Evolutionary conservation across 2,113 vertebrate genomes (phyloP), one percentile per base, ranked within the genome.

Genomic region (Naja naja): DNA sequence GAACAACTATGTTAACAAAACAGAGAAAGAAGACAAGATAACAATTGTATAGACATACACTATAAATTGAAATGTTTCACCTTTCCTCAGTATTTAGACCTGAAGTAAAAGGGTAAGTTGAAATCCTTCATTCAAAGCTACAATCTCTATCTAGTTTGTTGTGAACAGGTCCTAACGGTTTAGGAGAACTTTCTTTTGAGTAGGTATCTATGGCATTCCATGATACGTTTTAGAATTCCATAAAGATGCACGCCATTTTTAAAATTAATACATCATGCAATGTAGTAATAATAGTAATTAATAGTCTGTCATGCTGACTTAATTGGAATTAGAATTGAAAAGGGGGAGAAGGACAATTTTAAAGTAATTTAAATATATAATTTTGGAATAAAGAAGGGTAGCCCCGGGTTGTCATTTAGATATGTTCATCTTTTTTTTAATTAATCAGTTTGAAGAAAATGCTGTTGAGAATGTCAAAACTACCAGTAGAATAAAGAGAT

Each of bases 1-100:
- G 52, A 87, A 34, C 45, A 85, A 53, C 74, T 93, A 52, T 87
- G n/a, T 87, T 90, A 87, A 87, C 43, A 93, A 87, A 90, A 90
- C 27, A 5, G 54, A 16, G 18, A 88, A 74, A 23, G 7, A 12
- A 81, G 25, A 20, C 16, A 52, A 86, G 88, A n/a, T 55, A 93
- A 47, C 8, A 53, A 18, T 55, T 53, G 86, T 64, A 60, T 86
- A n/a, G n/a, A 11, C 23, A 45, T 49, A 20, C 54, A 11, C 43
- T 89, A 92, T 93, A 93, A 90, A 89, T 90, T 54, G n/a, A 52
- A n/a, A 3, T 34, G n/a, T 53, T 64, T 64, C 60, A 54, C 69
- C 16, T 1, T n/a, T 47, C 89, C 60, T 30, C 81, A 43, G 45
- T 53, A 87, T 12, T 90, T 34, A 30, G 11, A 39, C 11, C 30